Evolutionary conservation across 2,113 vertebrate genomes (phyloP).

Genomic region (Pelusios castaneus): DNA sequence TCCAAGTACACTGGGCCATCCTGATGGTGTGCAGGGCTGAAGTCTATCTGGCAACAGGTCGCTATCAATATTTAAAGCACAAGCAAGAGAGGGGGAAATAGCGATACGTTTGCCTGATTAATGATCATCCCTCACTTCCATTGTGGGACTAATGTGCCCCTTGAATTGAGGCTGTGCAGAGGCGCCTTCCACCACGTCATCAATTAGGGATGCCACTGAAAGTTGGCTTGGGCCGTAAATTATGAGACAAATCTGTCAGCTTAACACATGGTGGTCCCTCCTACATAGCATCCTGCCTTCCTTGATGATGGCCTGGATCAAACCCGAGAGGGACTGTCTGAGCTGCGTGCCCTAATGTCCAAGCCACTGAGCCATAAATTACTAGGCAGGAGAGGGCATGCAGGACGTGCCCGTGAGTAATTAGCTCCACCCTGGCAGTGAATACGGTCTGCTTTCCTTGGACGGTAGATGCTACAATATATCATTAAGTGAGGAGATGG

Average conservation of each 20-base stretch:
- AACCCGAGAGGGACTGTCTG: background rate
- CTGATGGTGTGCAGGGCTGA: background rate
- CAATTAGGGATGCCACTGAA: background rate
- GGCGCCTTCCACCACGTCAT: background rate
- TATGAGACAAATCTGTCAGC: no score
- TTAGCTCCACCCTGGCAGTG: background rate
- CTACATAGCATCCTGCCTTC: background rate
- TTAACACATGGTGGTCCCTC: background rate
- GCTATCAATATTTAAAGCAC: background rate
- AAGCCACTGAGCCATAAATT: constrained; percentile 54
- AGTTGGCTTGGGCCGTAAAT: no score
- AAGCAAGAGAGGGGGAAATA: background rate
- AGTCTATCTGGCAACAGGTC: background rate
- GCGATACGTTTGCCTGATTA: background rate
- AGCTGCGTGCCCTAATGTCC: accelerated
- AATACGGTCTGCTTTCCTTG: constrained; percentile 33
- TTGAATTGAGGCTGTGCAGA: background rate
- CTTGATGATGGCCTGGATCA: background rate
- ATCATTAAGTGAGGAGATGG: accelerated
- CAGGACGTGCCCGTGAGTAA: constrained; percentile 43
- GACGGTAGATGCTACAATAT: background rate
- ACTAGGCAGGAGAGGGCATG: background rate
- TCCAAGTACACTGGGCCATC: background rate
- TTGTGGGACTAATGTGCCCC: no score
- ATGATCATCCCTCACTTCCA: background rate